phyloP scores from a whole-genome alignment of 2,113 vertebrate genomes.

The Neomonachus schauinslandi region DNA sequence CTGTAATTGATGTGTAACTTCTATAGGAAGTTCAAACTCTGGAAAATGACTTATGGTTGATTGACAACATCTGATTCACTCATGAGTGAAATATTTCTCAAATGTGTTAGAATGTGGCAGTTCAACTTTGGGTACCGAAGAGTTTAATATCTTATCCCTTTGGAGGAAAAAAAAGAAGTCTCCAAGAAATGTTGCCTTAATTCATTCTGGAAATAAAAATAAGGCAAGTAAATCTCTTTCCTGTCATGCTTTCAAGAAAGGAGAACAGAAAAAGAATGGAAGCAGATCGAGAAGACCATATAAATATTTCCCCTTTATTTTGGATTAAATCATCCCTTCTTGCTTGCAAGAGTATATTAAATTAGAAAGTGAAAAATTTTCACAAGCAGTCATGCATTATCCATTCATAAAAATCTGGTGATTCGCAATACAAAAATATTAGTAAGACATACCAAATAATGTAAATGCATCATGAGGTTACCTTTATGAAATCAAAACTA shows the following conservation, averaged over 20 bases:
- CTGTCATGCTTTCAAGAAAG: neutral
- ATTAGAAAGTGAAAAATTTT: neutral
- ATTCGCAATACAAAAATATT: neutral
- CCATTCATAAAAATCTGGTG: neutral
- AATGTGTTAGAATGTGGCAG: neutral
- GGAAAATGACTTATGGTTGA: neutral
- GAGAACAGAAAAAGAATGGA: neutral
- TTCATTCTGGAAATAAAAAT: constrained; percentile 33
- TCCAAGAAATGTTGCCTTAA: neutral
- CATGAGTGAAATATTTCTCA: neutral
- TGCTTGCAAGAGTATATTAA: neutral
- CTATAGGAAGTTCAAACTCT: neutral
- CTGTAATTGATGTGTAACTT: constrained; percentile 50
- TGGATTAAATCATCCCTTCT: neutral
- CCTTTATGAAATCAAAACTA: neutral
- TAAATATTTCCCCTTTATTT: neutral
- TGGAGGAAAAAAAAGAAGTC: neutral
- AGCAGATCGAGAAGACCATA: neutral
- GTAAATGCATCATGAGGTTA: neutral
- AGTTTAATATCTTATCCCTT: neutral
- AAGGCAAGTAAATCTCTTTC: neutral
- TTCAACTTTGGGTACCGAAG: neutral
- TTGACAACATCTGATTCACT: neutral
- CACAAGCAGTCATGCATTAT: neutral
- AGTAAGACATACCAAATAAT: neutral